Evolutionary conservation across 2,797 vertebrate species (phyloP).

Genomic region (Gouania willdenowi): DNA sequence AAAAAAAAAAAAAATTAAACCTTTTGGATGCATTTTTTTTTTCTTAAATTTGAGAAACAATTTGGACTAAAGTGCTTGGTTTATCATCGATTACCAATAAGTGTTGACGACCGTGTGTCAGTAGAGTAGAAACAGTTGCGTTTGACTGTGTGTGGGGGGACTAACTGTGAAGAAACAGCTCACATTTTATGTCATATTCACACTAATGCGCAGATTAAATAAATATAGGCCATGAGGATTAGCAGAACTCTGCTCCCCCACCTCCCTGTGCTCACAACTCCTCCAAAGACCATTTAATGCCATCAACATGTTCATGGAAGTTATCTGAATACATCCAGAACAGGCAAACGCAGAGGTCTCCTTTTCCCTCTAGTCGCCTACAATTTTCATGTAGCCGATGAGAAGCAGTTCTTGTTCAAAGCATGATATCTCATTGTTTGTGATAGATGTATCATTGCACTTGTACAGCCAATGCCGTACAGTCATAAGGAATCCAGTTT

Average conservation of each 20-base stretch:
- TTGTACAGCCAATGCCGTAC: constrained; percentile 26
- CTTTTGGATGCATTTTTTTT: too few relatives aligned
- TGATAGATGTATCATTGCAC: constrained; percentile 19
- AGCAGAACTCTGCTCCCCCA: constrained; percentile 38
- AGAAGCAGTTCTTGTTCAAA: constrained; percentile 9
- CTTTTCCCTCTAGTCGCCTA: constrained; percentile 15
- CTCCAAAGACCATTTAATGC: constrained; percentile 49
- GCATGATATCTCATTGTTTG: constrained; percentile 15
- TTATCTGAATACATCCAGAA: constrained; percentile 17
- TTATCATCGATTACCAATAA: too few relatives aligned
- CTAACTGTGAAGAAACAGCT: constrained; percentile 15
- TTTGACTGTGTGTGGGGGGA: constrained; percentile 12
- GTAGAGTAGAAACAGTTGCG: too few relatives aligned
- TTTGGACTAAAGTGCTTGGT: too few relatives aligned
- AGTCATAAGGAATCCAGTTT: constrained; percentile 47
- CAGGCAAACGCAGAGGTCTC: neutral
- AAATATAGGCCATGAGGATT: constrained; percentile 69
- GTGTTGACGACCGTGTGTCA: too few relatives aligned
- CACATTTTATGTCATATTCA: constrained; percentile 45
- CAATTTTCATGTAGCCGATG: constrained; percentile 11
- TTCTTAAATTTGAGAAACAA: too few relatives aligned
- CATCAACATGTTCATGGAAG: constrained; percentile 46
- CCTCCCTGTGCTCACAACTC: constrained; percentile 49
- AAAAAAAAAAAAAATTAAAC: too few relatives aligned
- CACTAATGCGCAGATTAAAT: constrained; percentile 65